Evolutionary conservation across 2,888 invertebrate species (phyloP), one percentile per base, ranked within the genome.

Genomic region (Perithous albicinctus): DNA sequence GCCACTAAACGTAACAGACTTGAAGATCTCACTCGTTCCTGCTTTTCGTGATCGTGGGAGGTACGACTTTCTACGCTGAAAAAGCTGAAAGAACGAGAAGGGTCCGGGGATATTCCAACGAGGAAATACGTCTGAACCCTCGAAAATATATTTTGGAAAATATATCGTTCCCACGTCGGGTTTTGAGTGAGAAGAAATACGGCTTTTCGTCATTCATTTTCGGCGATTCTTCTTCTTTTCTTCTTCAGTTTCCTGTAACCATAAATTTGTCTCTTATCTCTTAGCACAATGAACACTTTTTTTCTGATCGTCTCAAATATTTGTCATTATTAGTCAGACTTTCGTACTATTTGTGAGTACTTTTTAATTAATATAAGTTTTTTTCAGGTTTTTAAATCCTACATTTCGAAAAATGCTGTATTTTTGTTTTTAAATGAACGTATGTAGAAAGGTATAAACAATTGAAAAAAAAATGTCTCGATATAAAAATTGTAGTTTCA

Each of bases 71-170:
- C 46, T 15, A 54, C 46, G 56, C 6, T 32, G 69, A 63, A 81
- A 70, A 81, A 63, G 78, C n/a, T 69, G 74, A 78, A 74, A 70
- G 69, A 81, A 56, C 74, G 76, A 54, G 10, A 67, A 72, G 54
- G 73, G 63, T 63, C 73, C 67, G 59, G 64, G 20, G 51, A 64
- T 54, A 66, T 23, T 72, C 74, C 64, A 74, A 70, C 70, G 59
- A 41, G 59, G 35, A 66, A 74, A 70, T 66, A 48, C 43, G 56
- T 80, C 69, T 26, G 41, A 43, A 23, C 12, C 56, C 76, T 67
- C 48, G 35, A 18, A 59, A 75, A 82, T 82, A 82, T 82, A 75
- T 82, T 82, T 75, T 35, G 70, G 70, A 70, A 75, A 82, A 78
- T 78, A 78, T 82, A 78, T 82, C 67, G 69, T 51, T 64, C 64